These are phyloP conservation scores for Spatula clypeata DNA, from an alignment of 2,797 vertebrate species.

Conservation along the genomic window DNA sequence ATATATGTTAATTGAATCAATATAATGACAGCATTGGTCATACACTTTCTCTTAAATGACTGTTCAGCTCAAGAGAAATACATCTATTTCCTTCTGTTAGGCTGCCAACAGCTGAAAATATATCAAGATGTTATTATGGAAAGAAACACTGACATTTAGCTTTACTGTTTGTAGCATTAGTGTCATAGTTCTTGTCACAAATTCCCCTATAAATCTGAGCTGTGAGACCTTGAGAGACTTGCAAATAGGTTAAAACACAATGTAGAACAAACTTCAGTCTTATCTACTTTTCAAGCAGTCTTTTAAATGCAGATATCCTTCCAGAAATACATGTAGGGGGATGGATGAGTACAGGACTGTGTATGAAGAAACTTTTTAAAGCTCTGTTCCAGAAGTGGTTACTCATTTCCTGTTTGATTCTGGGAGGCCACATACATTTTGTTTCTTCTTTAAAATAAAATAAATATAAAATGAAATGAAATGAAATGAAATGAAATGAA, in stretches of 20 bases:
- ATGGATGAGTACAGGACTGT: neutral
- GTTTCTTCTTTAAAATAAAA: neutral
- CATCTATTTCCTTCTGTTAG: neutral
- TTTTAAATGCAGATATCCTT: conserved; percentile 1
- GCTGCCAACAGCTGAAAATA: conserved; percentile 23
- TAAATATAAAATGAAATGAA: neutral
- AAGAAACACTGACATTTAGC: conserved; percentile 45
- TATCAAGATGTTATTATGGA: conserved; percentile 16
- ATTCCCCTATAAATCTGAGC: conserved; percentile 27
- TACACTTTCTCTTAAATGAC: neutral
- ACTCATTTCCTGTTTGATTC: conserved; percentile 16
- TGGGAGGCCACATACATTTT: neutral
- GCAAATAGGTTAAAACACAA: neutral
- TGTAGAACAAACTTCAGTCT: neutral
- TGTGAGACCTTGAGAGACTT: conserved; percentile 14
- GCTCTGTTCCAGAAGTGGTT: neutral
- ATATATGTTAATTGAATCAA: neutral
- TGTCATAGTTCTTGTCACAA: conserved; percentile 36
- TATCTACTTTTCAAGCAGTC: neutral
- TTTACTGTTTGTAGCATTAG: conserved; percentile 17
- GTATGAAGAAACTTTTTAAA: neutral
- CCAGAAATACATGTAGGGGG: neutral
- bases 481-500: neutral
- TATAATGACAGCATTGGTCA: neutral
- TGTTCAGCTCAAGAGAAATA: conserved; percentile 5